These are phyloP conservation scores for Oceanites oceanicus DNA, from an alignment of 2,113 vertebrate genomes.

Conservation along the genomic window DNA sequence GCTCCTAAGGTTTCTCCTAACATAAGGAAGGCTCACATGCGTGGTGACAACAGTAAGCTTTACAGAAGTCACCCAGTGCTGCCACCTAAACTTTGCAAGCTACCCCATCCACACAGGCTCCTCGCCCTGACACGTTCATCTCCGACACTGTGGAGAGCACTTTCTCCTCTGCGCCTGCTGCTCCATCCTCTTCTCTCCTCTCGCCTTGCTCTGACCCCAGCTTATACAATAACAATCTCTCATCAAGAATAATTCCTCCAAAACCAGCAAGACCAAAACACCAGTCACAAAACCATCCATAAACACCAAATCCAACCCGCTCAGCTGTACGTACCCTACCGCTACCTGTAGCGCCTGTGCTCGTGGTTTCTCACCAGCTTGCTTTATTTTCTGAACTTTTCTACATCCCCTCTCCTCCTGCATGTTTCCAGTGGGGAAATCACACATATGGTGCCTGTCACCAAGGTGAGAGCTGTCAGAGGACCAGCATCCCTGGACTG, in stretches of 20 bases:
- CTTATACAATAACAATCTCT: background rate
- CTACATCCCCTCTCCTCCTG: background rate
- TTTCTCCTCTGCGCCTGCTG: background rate
- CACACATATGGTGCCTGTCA: fast-evolving
- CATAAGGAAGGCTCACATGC: fast-evolving
- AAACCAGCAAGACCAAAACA: background rate
- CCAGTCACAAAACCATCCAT: background rate
- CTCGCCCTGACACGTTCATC: background rate
- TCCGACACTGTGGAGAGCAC: background rate
- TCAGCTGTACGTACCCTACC: background rate
- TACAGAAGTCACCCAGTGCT: background rate
- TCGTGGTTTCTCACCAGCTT: background rate
- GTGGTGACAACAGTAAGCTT: background rate
- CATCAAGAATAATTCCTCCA: background rate
- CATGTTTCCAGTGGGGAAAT: background rate
- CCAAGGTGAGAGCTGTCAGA: background rate
- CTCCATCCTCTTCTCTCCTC: background rate
- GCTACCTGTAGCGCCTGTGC: background rate
- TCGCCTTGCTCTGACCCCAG: background rate
- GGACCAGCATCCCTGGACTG: fast-evolving
- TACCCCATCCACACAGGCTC: background rate
- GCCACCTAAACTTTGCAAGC: background rate
- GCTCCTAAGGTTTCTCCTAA: background rate
- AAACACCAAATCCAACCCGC: background rate
- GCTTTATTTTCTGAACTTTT: background rate